These are phyloP conservation scores for Cyprinella venusta DNA, from an alignment of 2,797 vertebrate species.

Conservation along the genomic window DNA sequence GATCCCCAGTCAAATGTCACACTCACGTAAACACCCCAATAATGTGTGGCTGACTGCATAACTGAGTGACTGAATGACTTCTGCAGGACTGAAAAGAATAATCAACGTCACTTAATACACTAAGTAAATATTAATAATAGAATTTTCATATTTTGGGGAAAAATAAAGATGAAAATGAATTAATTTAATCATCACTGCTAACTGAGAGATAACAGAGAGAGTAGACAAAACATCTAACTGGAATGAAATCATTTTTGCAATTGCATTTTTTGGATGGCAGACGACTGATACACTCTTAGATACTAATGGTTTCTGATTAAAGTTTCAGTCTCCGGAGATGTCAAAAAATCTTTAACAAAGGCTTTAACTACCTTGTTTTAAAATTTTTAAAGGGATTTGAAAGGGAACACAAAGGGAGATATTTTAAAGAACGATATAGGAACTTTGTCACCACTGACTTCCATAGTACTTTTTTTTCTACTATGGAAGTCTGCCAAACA, in stretches of 20 bases:
- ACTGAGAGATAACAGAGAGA: background rate
- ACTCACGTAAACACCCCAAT: background rate
- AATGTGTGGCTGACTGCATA: background rate
- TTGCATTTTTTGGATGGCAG: no score
- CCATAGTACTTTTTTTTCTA: no score
- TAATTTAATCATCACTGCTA: background rate
- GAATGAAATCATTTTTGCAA: background rate
- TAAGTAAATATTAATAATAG: background rate
- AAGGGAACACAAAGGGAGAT: no score
- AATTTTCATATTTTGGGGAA: background rate
- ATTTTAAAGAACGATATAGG: no score
- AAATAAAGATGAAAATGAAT: background rate
- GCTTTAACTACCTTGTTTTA: background rate
- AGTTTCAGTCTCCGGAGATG: background rate
- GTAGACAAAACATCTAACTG: background rate
- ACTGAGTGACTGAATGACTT: background rate
- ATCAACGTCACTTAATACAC: background rate
- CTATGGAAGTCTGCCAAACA: no score
- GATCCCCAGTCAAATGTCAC: slow-evolving; percentile 11
- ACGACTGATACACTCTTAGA: background rate
- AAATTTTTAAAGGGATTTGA: no score
- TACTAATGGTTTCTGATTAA: background rate
- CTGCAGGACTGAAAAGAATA: background rate
- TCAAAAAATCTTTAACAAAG: background rate
- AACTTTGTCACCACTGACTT: no score